Evolutionary conservation across 2,888 invertebrate genomes (phyloP).

Genomic region (Acleris cristana): DNA sequence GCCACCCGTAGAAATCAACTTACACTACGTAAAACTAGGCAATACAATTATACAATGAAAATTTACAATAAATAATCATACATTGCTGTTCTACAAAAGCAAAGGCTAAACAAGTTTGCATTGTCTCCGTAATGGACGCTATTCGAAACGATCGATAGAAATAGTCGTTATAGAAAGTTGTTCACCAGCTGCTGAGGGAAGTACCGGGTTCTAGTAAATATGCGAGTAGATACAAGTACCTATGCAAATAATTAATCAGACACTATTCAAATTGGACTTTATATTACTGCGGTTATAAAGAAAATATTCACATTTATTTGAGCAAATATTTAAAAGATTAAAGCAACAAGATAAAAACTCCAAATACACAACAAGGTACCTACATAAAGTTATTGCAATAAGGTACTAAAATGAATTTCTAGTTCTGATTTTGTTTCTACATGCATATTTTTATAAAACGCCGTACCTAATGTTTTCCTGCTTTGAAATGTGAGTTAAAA

Average conservation of each 20-base stretch:
- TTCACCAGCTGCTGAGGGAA: slow-evolving; percentile 12
- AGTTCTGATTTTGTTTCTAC: too few relatives aligned
- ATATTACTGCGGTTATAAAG: neutral
- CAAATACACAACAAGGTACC: too few relatives aligned
- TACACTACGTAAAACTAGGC: slow-evolving; percentile 7
- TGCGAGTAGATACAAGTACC: neutral
- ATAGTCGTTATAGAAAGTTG: slow-evolving; percentile 2
- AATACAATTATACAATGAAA: slow-evolving; percentile 40
- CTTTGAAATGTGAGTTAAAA: too few relatives aligned
- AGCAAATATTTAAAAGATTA: too few relatives aligned
- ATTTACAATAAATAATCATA: slow-evolving; percentile 41
- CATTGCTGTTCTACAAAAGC: slow-evolving; percentile 44
- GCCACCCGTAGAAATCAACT: slow-evolving; percentile 19
- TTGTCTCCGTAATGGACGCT: neutral
- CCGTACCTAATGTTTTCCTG: too few relatives aligned
- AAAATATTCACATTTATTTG: neutral
- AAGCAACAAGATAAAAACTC: too few relatives aligned
- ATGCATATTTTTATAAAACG: too few relatives aligned
- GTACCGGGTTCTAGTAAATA: slow-evolving; percentile 5
- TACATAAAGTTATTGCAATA: too few relatives aligned
- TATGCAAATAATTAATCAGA: neutral
- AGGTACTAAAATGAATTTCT: too few relatives aligned
- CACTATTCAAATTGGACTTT: neutral
- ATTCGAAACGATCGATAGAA: neutral
- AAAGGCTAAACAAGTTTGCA: neutral